Evolutionary conservation across 2,888 invertebrate species (phyloP).

Genomic region (Ichneumoninae sp.): DNA sequence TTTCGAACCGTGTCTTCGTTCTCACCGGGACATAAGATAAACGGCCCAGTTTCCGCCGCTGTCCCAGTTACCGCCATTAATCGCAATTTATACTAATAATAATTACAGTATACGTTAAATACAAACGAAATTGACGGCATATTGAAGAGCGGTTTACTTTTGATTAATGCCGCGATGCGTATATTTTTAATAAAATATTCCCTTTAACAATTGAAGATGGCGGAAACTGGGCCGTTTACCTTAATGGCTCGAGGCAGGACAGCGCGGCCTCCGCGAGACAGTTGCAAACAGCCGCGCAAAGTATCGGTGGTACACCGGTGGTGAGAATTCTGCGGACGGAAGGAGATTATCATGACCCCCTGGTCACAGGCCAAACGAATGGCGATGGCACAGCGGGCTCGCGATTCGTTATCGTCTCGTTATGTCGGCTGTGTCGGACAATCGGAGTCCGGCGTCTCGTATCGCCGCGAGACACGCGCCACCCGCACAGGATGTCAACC

Average conservation of each 20-base stretch:
- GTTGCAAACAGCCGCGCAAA: slow-evolving; percentile 52
- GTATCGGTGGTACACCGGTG: slow-evolving; percentile 31
- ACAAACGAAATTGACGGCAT: no score
- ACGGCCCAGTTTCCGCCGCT: no score
- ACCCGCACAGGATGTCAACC: neutral
- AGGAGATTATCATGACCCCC: slow-evolving; percentile 33
- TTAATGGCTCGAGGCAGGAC: slow-evolving; percentile 20
- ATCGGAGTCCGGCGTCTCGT: slow-evolving; percentile 20
- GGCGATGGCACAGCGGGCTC: slow-evolving; percentile 15
- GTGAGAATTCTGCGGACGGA: slow-evolving; percentile 7
- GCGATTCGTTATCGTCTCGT: slow-evolving; percentile 40
- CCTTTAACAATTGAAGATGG: no score
- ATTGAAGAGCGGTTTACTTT: no score
- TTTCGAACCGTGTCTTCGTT: slow-evolving; percentile 12
- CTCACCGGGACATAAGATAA: slow-evolving; percentile 22
- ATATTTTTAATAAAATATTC: no score
- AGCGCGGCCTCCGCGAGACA: neutral
- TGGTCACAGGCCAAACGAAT: slow-evolving; percentile 21
- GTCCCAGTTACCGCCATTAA: no score
- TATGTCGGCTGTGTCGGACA: slow-evolving; percentile 39
- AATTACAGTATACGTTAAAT: no score
- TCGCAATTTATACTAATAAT: no score
- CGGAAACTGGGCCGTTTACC: no score
- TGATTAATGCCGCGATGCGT: no score
- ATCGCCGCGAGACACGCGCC: slow-evolving; percentile 11